Percentiles rank a stretch among this genome's conserved stretches.
These are phyloP conservation scores for Aegithalos caudatus DNA, from an alignment of 2,113 vertebrate genomes.

Conservation along the genomic window DNA sequence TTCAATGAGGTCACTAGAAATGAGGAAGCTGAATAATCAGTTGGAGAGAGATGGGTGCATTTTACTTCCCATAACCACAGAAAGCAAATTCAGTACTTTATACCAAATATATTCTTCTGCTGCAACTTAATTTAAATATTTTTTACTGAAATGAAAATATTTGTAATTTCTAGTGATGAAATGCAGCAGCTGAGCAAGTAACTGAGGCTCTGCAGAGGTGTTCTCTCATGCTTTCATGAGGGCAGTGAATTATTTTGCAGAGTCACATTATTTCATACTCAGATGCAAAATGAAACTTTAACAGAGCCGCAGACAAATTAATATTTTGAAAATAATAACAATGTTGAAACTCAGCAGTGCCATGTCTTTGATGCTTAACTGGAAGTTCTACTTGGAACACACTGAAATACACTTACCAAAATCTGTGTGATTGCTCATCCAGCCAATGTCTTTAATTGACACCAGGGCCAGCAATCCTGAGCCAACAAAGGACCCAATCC, in stretches of 20 bases:
- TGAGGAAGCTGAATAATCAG: not conserved
- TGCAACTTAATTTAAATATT: not conserved
- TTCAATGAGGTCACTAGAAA: not conserved
- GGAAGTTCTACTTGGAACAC: not conserved
- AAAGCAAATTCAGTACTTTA: not conserved
- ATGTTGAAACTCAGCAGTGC: not conserved
- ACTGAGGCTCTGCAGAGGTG: not conserved
- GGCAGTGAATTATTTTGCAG: not conserved
- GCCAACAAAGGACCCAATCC: slow-evolving; percentile 94
- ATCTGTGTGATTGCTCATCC: slow-evolving; percentile 85
- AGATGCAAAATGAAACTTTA: not conserved
- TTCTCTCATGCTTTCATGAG: not conserved
- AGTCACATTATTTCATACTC: not conserved
- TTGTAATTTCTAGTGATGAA: not conserved
- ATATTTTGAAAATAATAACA: not conserved
- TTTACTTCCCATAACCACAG: not conserved
- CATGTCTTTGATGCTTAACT: not conserved
- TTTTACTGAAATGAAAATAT: not conserved
- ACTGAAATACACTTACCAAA: slow-evolving; percentile 82
- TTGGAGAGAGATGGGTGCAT: not conserved
- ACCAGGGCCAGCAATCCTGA: slow-evolving; percentile 90
- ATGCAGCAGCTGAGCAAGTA: not conserved
- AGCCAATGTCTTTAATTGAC: slow-evolving; percentile 85
- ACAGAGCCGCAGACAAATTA: not conserved
- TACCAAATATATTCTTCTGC: not conserved